phyloP scores from a whole-genome alignment of 1,140 invertebrate genomes.

The Tetramorium alpestre region DNA sequence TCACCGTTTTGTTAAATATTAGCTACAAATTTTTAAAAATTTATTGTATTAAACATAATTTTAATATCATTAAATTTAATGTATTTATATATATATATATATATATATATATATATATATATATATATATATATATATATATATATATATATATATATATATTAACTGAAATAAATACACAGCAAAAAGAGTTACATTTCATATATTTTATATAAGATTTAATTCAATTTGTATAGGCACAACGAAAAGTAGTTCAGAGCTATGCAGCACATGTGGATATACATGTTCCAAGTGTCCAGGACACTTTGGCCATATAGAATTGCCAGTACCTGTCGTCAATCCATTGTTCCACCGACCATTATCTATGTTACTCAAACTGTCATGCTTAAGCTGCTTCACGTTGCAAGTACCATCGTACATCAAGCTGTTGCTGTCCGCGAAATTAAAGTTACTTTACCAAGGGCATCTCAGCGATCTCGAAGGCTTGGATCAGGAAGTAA shows the following conservation, averaged over 20 bases:
- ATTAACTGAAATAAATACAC: not conserved
- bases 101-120: not conserved
- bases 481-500: constrained; percentile 87
- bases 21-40: not conserved
- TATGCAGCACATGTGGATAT: constrained; percentile 94
- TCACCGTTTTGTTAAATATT: too few species aligned
- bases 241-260: constrained; percentile 87
- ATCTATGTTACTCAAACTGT: constrained; percentile 88
- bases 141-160: not conserved
- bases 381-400: constrained; percentile 90
- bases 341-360: constrained; percentile 94
- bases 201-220: not conserved
- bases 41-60: not conserved
- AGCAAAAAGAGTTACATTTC: constrained; percentile 11
- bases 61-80: not conserved
- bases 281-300: constrained; percentile 92
- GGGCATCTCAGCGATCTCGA: constrained; percentile 91
- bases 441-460: constrained; percentile 91
- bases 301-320: constrained; percentile 97
- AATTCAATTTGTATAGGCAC: constrained; percentile 85
- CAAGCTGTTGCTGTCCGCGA: constrained; percentile 89
- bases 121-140: not conserved
- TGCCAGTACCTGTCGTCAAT: constrained; percentile 97
- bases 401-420: constrained; percentile 90
- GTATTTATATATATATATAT: not conserved